Evolutionary conservation across 2,113 vertebrate genomes (phyloP), one percentile per base, ranked within the genome.

Genomic region (Himantopus leucocephalus): DNA sequence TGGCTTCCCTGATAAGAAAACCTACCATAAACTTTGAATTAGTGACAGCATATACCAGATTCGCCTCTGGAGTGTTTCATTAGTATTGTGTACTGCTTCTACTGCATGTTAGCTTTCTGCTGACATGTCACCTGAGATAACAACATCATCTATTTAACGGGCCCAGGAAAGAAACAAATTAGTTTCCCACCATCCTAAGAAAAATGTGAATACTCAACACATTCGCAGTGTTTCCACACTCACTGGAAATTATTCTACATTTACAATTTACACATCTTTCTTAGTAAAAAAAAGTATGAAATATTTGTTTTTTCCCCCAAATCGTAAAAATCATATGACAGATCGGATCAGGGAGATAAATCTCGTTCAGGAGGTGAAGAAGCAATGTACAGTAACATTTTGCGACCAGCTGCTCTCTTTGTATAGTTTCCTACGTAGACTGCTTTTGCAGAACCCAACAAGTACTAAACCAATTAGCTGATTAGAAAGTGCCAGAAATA

Each of bases 1-100:
- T 97, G 97, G 80, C 76, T 98, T 88, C 72, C 32, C 96, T 97
- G 97, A 98, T 98, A 98, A 98, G 97, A 79, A 97, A 97, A 87
- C 90, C 97, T 70, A 48, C 93, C 96, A 90, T 96, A 89, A 97
- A 97, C 92, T 96, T 76, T 89, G 96, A 97, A 97, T 98, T 97
- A 98, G 89, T 94, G 94, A 83, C 94, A 90, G 75, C 85, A 83
- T 80, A 59, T 82, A 91, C 73, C 50, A 96, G 97, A 90, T 96
- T 98, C 94, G 67, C 84, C 94, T 96, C 90, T 93, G 82, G 90
- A 96, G 91, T 81, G 77, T 97, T 97, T 95, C 74, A 89, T 92
- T 96, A 94, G 92, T 95, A 91, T 97, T 97, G 81, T 97, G 79
- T 73, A 84, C 55, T 87, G 43, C 73, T 52, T 96, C 35, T 85